phyloP scores from a whole-genome alignment of 2,113 vertebrate species.

The Poeciliopsis occidentalis region DNA sequence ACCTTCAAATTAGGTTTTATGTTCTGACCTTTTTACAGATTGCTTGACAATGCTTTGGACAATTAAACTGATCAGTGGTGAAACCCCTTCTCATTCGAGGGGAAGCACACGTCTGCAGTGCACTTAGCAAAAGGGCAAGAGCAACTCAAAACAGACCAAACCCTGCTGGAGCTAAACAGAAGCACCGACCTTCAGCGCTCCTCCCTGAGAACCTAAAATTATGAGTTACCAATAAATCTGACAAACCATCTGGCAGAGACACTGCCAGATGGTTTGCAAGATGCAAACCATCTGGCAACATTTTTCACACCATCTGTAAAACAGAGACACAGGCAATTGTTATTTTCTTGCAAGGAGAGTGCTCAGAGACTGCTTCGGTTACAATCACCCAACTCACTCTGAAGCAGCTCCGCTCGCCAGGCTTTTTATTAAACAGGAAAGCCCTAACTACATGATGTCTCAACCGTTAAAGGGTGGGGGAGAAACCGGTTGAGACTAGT shows the following conservation, averaged over 20 bases:
- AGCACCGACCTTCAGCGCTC: conserved; percentile 44
- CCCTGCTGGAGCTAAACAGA: conserved; percentile 19
- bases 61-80: conserved; percentile 37
- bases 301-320: too few species aligned
- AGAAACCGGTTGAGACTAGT: too few species aligned
- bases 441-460: too few species aligned
- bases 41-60: conserved; percentile 28
- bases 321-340: too few species aligned
- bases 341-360: too few species aligned
- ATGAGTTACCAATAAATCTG: conserved; percentile 14
- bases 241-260: conserved; percentile 19
- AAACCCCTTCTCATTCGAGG: conserved; percentile 29
- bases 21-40: conserved; percentile 45
- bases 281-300: conserved; percentile 11
- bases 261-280: too few species aligned
- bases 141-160: conserved; percentile 38
- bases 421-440: too few species aligned
- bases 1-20: not conserved
- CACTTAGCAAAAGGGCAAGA: conserved; percentile 33
- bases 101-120: not conserved
- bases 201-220: conserved; percentile 18
- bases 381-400: too few species aligned
- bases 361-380: too few species aligned
- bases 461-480: too few species aligned
- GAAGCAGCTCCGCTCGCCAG: too few species aligned